A percentile compares a stretch with the other conserved stretches of the same genome.
Evolutionary conservation across 2,888 invertebrate genomes (phyloP).

Genomic region (Drosophila siamana): DNA sequence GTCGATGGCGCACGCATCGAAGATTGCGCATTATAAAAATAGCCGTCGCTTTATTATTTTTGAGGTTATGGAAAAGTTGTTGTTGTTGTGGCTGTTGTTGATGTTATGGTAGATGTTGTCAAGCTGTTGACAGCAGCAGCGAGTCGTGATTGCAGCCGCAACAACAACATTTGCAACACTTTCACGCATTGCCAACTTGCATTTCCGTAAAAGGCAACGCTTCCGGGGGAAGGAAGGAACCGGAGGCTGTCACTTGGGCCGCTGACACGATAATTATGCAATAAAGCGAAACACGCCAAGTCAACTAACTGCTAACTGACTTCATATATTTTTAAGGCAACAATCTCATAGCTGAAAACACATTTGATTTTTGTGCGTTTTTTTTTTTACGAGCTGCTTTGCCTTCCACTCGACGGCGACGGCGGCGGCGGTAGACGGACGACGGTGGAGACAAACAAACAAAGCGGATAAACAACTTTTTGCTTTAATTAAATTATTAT

Average conservation of each 20-base stretch:
- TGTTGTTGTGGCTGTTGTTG: too few relatives aligned
- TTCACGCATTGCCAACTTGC: conserved; percentile 55
- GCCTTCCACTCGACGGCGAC: conserved; percentile 52
- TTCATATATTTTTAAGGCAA: conserved; percentile 21
- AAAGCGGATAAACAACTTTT: conserved; percentile 69
- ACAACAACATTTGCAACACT: conserved; percentile 56
- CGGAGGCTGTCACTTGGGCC: conserved; percentile 18
- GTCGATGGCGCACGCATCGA: conserved; percentile 44
- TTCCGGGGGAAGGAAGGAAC: conserved; percentile 42
- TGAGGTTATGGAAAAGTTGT: conserved; percentile 74
- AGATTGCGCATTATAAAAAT: conserved; percentile 73
- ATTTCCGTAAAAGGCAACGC: conserved; percentile 59
- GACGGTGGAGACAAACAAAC: conserved; percentile 49
- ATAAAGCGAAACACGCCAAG: conserved; percentile 22
- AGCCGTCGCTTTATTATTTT: conserved; percentile 54
- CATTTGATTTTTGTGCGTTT: conserved; percentile 23
- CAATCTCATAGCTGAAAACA: conserved; percentile 4
- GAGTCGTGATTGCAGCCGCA: conserved; percentile 55
- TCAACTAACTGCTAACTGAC: conserved; percentile 2
- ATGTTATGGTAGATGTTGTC: too few relatives aligned
- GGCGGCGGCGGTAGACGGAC: too few relatives aligned
- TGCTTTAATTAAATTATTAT: conserved; percentile 70
- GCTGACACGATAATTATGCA: conserved; percentile 53
- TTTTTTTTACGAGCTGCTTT: conserved; percentile 54
- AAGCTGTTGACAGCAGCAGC: conserved; percentile 43